Base-by-base conservation (phyloP, 2,888 invertebrate genomes). In the Cephus pulcher region DNA sequence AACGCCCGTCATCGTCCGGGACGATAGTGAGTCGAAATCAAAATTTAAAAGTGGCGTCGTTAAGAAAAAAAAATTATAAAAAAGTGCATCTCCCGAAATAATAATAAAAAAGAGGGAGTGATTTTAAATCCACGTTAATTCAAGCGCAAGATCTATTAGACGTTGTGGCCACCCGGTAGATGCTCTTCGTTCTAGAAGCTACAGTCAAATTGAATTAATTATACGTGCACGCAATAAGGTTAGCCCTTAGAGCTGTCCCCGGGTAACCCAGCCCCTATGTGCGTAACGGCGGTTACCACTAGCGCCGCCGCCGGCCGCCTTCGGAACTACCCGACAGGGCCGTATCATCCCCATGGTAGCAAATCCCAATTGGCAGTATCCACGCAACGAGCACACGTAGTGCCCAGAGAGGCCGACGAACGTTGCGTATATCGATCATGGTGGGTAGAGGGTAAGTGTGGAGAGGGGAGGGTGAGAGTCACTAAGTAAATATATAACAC, bases 141-240 rank as follows among this genome's bases (percentile, higher is more conserved):
- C 56, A 9, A 23, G 23, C 9, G 56, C 9, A 56, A 2, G 23
- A 56, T 9, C 1, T 15, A 23, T 56, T 56, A 0, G 6, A 23
- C 56, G 9, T 56, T 23, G 9, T 9, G 56, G 9, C 56, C 56
- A 56, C 56, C 23, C 15, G 35, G 35, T 56, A 23, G 9, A 56
- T 1, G 2, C 0, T 37, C 37, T 2, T 56, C 23, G 23, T 23
- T 56, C 15, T 2, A 9, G 6, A 23, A 23, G 23, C 56, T 56
- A 56, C 9, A 56, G 56, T 34, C 34, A 34, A 75, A 75, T 84
- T 79, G 82, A 85, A 85, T 85, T 84, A 84, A 82, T 85, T 84
- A 84, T 83, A 82, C 80, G 75, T 68, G 79, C 81, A 82, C 73
- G 81, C 77, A 71, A 71, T 71, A 32, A 71, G 32, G 71, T 71